Evolutionary conservation across 1,140 invertebrate genomes (phyloP).

Genomic region (Leptopilina clavipes): DNA sequence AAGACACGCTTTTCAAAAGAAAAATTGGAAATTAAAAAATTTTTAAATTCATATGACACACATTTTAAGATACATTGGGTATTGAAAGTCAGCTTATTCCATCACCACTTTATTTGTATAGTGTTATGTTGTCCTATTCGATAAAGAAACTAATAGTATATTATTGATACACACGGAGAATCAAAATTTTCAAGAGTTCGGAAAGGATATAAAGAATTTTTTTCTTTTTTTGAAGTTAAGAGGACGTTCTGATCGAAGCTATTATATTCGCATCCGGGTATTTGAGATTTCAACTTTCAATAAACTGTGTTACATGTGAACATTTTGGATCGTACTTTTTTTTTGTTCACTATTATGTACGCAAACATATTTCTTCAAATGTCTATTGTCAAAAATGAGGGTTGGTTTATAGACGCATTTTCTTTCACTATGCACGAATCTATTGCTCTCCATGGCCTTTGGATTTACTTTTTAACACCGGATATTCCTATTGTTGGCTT

Average conservation of each 20-base stretch:
- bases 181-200: neutral
- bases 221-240: neutral
- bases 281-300: slow-evolving; percentile 31
- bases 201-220: slow-evolving; percentile 15
- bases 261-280: slow-evolving; percentile 28
- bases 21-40: no score
- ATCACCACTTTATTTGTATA: no score
- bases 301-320: slow-evolving; percentile 12
- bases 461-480: slow-evolving; percentile 34
- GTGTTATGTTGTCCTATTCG: no score
- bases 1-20: no score
- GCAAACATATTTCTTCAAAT: slow-evolving; percentile 31
- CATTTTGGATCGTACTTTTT: slow-evolving; percentile 25
- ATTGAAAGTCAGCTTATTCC: no score
- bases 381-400: slow-evolving; percentile 26
- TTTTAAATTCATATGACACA: no score
- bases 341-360: slow-evolving; percentile 23
- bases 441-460: neutral
- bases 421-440: neutral
- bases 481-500: slow-evolving; percentile 24
- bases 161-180: neutral
- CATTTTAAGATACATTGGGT: no score
- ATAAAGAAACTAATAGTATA: neutral
- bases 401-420: slow-evolving; percentile 25
- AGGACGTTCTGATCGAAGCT: slow-evolving; percentile 17